Percentiles rank a stretch among this genome's conserved stretches.
phyloP scores from a whole-genome alignment of 2,797 vertebrate genomes.

The Argentina silus region DNA sequence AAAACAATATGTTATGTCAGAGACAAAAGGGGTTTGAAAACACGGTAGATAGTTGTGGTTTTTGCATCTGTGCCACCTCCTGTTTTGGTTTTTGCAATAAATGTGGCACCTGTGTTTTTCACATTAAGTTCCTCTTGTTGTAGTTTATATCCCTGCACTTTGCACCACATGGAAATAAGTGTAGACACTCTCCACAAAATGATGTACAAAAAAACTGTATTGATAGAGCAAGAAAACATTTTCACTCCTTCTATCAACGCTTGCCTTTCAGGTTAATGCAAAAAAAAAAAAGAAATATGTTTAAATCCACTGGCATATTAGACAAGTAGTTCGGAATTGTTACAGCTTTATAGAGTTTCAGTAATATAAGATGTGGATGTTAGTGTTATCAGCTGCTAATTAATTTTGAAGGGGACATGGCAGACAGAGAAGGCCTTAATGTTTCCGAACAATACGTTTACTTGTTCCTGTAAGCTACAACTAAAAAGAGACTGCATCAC shows the following conservation, averaged over 20 bases:
- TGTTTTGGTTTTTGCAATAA: constrained; percentile 12
- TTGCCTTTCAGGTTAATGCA: too few species aligned
- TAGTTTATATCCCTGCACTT: neutral
- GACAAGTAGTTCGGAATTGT: neutral
- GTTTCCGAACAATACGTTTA: neutral
- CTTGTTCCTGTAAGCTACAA: neutral
- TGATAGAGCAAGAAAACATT: too few species aligned
- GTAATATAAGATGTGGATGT: neutral
- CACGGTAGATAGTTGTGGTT: constrained; percentile 25
- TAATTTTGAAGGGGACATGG: neutral
- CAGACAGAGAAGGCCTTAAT: neutral
- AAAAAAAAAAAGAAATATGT: too few species aligned
- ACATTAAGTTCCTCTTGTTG: neutral
- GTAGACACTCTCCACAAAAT: too few species aligned
- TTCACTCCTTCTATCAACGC: too few species aligned
- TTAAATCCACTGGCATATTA: too few species aligned
- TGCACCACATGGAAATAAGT: neutral
- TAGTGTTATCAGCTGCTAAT: neutral
- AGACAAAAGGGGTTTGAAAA: constrained; percentile 11
- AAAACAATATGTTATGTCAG: constrained; percentile 12
- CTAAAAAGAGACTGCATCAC: neutral
- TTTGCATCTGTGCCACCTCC: constrained; percentile 15
- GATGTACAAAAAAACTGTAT: too few species aligned
- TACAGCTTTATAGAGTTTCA: neutral
- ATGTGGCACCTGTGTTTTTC: constrained; percentile 24